Conservation (phyloP, 2,888 invertebrate genomes). For the Nomada fabriciana region DNA sequence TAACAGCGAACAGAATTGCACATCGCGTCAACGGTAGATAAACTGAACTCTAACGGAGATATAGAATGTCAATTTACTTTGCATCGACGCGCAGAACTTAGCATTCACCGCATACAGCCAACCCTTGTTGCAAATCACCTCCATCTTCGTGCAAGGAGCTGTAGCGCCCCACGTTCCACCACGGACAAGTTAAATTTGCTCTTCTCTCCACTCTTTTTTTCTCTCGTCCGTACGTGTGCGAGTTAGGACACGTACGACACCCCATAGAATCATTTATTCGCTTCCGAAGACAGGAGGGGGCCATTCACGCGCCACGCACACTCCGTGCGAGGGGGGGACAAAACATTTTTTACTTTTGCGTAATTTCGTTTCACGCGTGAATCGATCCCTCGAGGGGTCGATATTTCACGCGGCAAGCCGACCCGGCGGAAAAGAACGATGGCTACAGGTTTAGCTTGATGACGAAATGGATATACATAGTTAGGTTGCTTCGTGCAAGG, state of each 20-base stretch:
- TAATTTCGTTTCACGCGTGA: slow-evolving; percentile 64
- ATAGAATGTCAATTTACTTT: no score
- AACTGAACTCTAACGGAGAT: no score
- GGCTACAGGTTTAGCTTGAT: background rate
- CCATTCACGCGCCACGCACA: background rate
- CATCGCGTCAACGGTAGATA: no score
- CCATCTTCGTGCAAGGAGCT: background rate
- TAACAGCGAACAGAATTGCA: no score
- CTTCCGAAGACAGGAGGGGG: slow-evolving; percentile 49
- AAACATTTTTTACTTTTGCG: slow-evolving; percentile 60
- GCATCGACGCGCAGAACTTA: no score
- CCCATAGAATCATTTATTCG: slow-evolving; percentile 66
- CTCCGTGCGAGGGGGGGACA: slow-evolving; percentile 40
- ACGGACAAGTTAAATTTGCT: slow-evolving; percentile 1
- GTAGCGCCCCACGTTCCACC: background rate
- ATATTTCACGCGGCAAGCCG: slow-evolving; percentile 48
- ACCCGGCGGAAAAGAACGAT: slow-evolving; percentile 2
- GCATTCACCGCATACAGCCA: no score
- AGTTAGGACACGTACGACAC: slow-evolving; percentile 13
- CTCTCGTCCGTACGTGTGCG: background rate
- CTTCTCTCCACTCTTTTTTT: slow-evolving; percentile 14
- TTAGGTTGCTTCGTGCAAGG: background rate
- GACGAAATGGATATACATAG: slow-evolving; percentile 16
- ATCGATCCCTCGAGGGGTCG: slow-evolving; percentile 47
- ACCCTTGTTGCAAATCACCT: no score